These are phyloP conservation scores for Nannoperca obscura DNA, from an alignment of 2,797 vertebrate species.

Conservation along the genomic window DNA sequence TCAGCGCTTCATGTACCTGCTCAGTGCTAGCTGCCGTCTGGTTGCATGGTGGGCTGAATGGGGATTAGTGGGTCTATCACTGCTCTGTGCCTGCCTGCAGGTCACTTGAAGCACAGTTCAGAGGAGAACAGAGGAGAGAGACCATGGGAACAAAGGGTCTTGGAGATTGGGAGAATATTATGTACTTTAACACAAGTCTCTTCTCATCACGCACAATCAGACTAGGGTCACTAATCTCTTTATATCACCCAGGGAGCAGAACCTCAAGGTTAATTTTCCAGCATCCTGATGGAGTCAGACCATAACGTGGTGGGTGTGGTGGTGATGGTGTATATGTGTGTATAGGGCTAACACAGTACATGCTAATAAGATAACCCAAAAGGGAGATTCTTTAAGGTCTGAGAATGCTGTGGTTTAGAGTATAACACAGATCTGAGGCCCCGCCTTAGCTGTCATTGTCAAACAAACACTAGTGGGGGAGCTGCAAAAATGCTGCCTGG, in stretches of 20 bases:
- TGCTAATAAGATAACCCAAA: slow-evolving; percentile 61
- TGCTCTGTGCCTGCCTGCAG: slow-evolving; percentile 49
- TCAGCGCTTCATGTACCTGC: slow-evolving; percentile 72
- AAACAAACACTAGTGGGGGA: slow-evolving; percentile 62
- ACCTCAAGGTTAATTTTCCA: slow-evolving; percentile 45
- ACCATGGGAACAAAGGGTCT: slow-evolving; percentile 56
- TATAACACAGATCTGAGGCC: slow-evolving; percentile 65
- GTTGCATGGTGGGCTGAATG: slow-evolving; percentile 51
- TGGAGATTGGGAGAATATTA: slow-evolving; percentile 53
- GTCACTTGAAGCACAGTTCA: slow-evolving; percentile 65
- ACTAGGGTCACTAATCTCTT: slow-evolving; percentile 57
- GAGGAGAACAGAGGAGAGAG: slow-evolving; percentile 34
- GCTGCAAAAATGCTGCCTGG: slow-evolving; percentile 44
- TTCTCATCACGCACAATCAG: slow-evolving; percentile 63
- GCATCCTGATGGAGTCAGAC: slow-evolving; percentile 43
- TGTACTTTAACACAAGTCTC: slow-evolving; percentile 48
- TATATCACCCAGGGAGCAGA: slow-evolving; percentile 46
- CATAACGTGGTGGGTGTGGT: neutral
- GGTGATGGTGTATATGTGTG: slow-evolving; percentile 21
- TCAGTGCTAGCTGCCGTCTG: slow-evolving; percentile 56
- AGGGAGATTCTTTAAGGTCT: slow-evolving; percentile 76
- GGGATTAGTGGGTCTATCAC: slow-evolving; percentile 63
- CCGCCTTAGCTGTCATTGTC: slow-evolving; percentile 60
- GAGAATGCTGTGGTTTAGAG: slow-evolving; percentile 79
- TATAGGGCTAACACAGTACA: slow-evolving; percentile 42